phyloP scores from a whole-genome alignment of 2,888 invertebrate genomes.

The Heteromyza rotundicornis region DNA sequence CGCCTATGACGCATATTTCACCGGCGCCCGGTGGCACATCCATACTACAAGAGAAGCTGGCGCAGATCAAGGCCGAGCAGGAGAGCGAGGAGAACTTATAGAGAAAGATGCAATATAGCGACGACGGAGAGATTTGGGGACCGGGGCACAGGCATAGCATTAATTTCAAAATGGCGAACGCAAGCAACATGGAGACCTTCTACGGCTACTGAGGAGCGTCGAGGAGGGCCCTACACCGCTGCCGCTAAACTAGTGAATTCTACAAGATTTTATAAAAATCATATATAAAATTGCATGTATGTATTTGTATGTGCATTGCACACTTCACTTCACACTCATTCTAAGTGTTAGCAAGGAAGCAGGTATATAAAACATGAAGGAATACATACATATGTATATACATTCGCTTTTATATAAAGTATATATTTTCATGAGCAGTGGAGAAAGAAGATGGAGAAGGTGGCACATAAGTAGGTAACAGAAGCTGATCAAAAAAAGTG shows the following conservation, averaged over 20 bases:
- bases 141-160: neutral
- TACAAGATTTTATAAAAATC: neutral
- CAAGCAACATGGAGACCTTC: neutral
- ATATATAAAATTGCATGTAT: slow-evolving; percentile 12
- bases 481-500: slow-evolving; percentile 9
- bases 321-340: too few relatives aligned
- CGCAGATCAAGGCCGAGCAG: slow-evolving; percentile 60
- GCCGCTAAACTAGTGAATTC: slow-evolving; percentile 20
- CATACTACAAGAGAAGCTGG: slow-evolving; percentile 59
- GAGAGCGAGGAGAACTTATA: slow-evolving; percentile 60
- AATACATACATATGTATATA: neutral
- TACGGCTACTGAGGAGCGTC: neutral
- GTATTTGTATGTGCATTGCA: slow-evolving; percentile 30
- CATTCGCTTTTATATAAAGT: neutral
- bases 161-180: neutral
- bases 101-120: slow-evolving; percentile 47
- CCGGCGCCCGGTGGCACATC: slow-evolving; percentile 35
- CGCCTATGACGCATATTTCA: slow-evolving; percentile 11
- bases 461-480: too few relatives aligned
- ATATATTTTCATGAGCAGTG: neutral
- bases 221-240: slow-evolving; percentile 13
- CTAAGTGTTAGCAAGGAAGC: neutral
- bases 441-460: neutral
- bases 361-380: neutral
- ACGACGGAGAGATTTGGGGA: neutral